Evolutionary conservation across 2,888 invertebrate species (phyloP), one percentile per base, ranked within the genome.

Genomic region (Conchocele bisecta): DNA sequence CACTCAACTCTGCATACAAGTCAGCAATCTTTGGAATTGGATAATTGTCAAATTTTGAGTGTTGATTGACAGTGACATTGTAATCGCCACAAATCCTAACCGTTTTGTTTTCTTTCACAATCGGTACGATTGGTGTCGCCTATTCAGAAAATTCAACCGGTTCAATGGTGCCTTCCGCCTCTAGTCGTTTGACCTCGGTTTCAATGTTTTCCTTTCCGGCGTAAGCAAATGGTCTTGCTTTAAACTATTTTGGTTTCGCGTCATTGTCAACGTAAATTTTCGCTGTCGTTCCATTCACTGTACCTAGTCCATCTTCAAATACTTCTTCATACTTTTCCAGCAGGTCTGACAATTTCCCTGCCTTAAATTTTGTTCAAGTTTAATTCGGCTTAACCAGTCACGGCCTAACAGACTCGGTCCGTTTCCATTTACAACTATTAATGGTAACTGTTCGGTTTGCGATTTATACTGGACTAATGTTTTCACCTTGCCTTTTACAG

Each of bases 31-130:
- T 73, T 72, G 70, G 77, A 46, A 86, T 58, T 63, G 65, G 75
- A 58, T 82, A 71, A 39, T 86, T 79, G 20, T 86, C 84, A 20
- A 83, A 69, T 44, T 82, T 69, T 31, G 86, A 37, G 20, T 77
- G 68, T 11, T 63, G 81, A 44, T 83, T 83, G 3, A 83, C 46
- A 0, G 82, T 75, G 3, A 79, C 75, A 15, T 79, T 79, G 46
- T 67, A 82, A 50, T 84, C 82, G 5, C 79, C 75, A 67, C 79
- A 83, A 20, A 79, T 57, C 15, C 81, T 9, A 46, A 69, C 41
- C 11, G 44, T 20, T 13, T 72, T 68, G 39, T 63, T 48, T 33
- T 46, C 46, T 59, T 83, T 81, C 9, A 70, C 17, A 6, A 81
- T 67, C 13, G 75, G 72, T 3, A 83, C 75, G 22, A 81, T 67